Conservation (phyloP, 2,797 vertebrate species). For the Meriones psammophilus region DNA sequence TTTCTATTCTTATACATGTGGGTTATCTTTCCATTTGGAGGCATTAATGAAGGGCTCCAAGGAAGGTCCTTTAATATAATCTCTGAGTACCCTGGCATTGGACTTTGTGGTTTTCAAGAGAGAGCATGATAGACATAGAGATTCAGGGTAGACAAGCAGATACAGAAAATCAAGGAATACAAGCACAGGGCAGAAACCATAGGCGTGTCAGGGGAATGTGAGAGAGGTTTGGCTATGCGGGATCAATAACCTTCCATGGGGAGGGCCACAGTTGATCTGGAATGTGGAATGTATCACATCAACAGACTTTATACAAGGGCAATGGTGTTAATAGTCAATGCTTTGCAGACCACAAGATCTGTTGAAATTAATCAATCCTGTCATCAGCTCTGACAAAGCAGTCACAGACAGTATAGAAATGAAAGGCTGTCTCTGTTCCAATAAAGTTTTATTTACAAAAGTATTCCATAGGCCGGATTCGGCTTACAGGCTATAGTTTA, state of each 20-base stretch:
- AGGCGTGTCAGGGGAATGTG: neutral
- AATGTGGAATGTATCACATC: neutral
- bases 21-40: neutral
- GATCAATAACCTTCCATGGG: neutral
- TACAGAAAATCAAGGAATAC: neutral
- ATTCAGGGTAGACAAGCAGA: neutral
- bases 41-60: conserved; percentile 9
- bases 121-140: neutral
- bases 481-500: neutral
- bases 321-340: neutral
- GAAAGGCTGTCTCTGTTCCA: conserved; percentile 3
- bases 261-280: neutral
- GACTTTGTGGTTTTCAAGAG: neutral
- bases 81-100: neutral
- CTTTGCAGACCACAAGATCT: neutral
- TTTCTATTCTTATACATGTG: conserved; percentile 11
- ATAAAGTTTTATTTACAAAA: conserved; percentile 68
- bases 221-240: neutral
- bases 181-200: neutral
- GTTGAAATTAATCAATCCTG: neutral
- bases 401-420: neutral
- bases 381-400: neutral
- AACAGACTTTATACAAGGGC: neutral
- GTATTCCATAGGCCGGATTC: neutral
- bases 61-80: neutral